These are phyloP conservation scores for Cephus spinipes DNA, from an alignment of 2,888 invertebrate species.

Conservation along the genomic window DNA sequence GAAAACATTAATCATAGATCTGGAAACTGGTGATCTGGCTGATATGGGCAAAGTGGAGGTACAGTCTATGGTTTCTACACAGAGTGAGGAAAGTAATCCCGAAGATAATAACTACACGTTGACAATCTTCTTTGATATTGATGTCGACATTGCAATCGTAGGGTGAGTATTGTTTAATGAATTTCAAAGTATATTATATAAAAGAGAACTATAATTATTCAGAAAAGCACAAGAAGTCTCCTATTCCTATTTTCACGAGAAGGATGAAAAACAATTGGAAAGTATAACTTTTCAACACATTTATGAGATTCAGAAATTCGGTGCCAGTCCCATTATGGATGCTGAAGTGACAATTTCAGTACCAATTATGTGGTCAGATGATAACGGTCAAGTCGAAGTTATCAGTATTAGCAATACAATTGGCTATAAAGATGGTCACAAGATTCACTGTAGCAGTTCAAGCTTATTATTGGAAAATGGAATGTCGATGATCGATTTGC, in stretches of 20 bases:
- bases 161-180: slow-evolving; percentile 54
- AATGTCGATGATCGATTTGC: slow-evolving; percentile 8
- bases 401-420: slow-evolving; percentile 36
- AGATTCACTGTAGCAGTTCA: slow-evolving; percentile 32
- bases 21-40: slow-evolving; percentile 53
- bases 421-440: slow-evolving; percentile 35
- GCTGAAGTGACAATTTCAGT: slow-evolving; percentile 55
- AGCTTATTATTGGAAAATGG: slow-evolving; percentile 21
- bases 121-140: slow-evolving; percentile 53
- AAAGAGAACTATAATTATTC: slow-evolving; percentile 4
- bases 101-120: slow-evolving; percentile 38
- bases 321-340: slow-evolving; percentile 62
- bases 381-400: slow-evolving; percentile 29
- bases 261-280: slow-evolving; percentile 47
- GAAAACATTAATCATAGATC: slow-evolving; percentile 36
- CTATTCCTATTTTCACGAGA: slow-evolving; percentile 56
- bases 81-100: slow-evolving; percentile 54
- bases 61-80: slow-evolving; percentile 53
- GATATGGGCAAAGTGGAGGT: slow-evolving; percentile 45
- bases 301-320: slow-evolving; percentile 60
- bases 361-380: slow-evolving; percentile 46
- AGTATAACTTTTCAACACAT: slow-evolving; percentile 53
- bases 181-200: slow-evolving; percentile 10
- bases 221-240: slow-evolving; percentile 62
- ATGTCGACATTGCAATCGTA: slow-evolving; percentile 60